phyloP scores from a whole-genome alignment of 2,113 vertebrate species.

The Rhineura floridana region DNA sequence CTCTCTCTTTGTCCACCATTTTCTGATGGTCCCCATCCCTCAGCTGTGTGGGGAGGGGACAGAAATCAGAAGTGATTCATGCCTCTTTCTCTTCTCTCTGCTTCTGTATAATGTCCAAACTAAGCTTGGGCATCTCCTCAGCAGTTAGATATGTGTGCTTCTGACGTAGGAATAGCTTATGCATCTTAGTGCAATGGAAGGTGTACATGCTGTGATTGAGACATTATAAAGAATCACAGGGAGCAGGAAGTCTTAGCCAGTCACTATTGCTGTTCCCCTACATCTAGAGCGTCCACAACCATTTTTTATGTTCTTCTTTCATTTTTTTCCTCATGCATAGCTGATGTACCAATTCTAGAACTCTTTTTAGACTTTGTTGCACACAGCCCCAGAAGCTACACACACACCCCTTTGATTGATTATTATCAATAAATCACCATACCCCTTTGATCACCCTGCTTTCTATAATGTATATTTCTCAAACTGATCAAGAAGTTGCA shows the following conservation, averaged over 20 bases:
- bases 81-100: neutral
- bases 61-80: neutral
- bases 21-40: neutral
- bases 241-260: neutral
- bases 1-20: neutral
- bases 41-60: neutral
- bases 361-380: conserved; percentile 46
- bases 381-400: conserved; percentile 54
- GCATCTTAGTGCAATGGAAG: neutral
- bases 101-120: neutral
- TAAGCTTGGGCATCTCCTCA: neutral
- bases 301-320: neutral
- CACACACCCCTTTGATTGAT: conserved; percentile 19
- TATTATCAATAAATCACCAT: conserved; percentile 43
- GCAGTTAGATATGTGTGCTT: neutral
- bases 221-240: neutral
- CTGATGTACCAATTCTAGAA: conserved; percentile 30
- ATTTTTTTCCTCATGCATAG: conserved; percentile 12
- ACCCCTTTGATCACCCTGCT: conserved; percentile 47
- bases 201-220: neutral
- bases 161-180: neutral
- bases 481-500: conserved; percentile 59
- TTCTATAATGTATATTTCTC: conserved; percentile 57
- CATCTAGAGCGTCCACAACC: neutral
- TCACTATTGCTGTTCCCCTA: neutral